Base-by-base conservation (phyloP, 1,140 invertebrate species). In the Callitettix versicolor region DNA sequence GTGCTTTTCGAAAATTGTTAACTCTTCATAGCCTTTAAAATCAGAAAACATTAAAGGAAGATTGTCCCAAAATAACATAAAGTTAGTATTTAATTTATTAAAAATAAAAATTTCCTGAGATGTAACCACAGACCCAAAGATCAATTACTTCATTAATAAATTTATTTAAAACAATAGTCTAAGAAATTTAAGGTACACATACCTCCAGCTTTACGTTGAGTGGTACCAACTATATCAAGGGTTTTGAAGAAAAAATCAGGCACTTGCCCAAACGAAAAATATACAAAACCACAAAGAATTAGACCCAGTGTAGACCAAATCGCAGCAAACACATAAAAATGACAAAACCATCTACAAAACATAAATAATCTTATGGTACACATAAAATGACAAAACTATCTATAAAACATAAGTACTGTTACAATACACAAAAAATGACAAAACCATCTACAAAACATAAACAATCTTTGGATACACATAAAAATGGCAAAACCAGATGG, bases 401-500 rank as follows among this genome's bases (percentile, higher is more conserved):
- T 75, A 56, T 57, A 65, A 61, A 49, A 40, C 49, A 55, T 47
- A 53, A 21, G 14, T 3, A 49, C 4, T 17, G n/a, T n/a, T n/a
- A n/a, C n/a, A n/a, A n/a, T n/a, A 79, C 4, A 78, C 53, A 63
- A 88, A 89, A 64, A 87, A 88, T 89, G 85, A 62, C 68, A 74
- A 62, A 86, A 88, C 71, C 78, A 84, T 41, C 74, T 75, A 56
- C 57, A 65, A 61, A 49, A 40, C 49, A 55, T 47, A 53, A 21
- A 15, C 3, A 49, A 17, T 17, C n/a, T n/a, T n/a, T n/a, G n/a
- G n/a, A n/a, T n/a, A 79, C 4, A 78, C 53, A 63, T n/a, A 88
- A 89, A 64, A 87, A 88, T 89, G 85, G 62, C 68, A 74, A 62
- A 86, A 88, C 71, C 78, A 84, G n/a, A n/a, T n/a, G n/a, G n/a